Percentiles rank a stretch among this genome's conserved stretches.
These are phyloP conservation scores for Lottia scabra DNA, from an alignment of 2,888 invertebrate species.

Conservation along the genomic window DNA sequence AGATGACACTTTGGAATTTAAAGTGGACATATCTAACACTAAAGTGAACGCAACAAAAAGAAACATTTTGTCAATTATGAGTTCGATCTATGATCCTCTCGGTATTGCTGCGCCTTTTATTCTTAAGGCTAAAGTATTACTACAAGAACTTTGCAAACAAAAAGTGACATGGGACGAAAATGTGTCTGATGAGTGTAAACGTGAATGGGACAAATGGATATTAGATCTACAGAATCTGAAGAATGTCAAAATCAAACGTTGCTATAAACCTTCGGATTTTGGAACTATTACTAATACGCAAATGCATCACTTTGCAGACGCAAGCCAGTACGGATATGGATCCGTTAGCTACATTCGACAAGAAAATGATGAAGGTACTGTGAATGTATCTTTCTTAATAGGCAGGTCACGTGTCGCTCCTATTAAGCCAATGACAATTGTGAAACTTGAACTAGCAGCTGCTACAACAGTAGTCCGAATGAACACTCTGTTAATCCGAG, in stretches of 20 bases:
- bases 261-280: neutral
- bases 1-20: conserved; percentile 22
- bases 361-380: neutral
- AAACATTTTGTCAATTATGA: neutral
- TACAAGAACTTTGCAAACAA: conserved; percentile 9
- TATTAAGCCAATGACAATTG: conserved; percentile 8
- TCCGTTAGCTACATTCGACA: conserved; percentile 6
- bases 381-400: conserved; percentile 11
- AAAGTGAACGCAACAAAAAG: neutral
- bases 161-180: conserved; percentile 9
- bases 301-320: conserved; percentile 14
- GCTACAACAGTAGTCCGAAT: conserved; percentile 9
- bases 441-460: conserved; percentile 9
- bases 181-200: neutral
- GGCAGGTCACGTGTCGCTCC: conserved; percentile 12
- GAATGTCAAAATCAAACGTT: conserved; percentile 4
- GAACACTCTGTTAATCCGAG: conserved; percentile 6
- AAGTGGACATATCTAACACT: neutral
- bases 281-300: neutral
- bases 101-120: conserved; percentile 14
- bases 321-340: neutral
- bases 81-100: conserved; percentile 16
- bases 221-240: neutral
- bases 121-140: conserved; percentile 1
- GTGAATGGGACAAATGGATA: conserved; percentile 13